Evolutionary conservation across 2,888 invertebrate genomes (phyloP).

Genomic region (Heliconius cydno): DNA sequence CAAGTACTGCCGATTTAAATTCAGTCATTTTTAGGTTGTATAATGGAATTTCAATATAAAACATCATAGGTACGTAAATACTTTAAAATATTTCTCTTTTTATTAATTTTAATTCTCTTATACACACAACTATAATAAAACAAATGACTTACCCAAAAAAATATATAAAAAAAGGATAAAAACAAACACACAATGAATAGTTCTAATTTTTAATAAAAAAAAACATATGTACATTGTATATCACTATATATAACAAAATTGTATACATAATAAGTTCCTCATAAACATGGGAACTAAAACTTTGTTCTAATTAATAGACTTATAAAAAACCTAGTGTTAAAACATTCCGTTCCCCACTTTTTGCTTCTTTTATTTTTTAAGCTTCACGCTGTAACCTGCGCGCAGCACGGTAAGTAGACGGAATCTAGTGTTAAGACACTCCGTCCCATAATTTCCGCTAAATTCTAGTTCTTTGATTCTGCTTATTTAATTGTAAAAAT

Average conservation of each 20-base stretch:
- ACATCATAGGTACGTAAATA: too few species aligned
- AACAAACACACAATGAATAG: neutral
- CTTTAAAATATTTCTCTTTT: too few species aligned
- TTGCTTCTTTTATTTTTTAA: neutral
- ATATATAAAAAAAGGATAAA: neutral
- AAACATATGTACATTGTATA: slow-evolving; percentile 19
- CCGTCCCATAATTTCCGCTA: neutral
- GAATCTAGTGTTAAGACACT: neutral
- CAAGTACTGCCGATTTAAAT: too few species aligned
- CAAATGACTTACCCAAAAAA: too few species aligned
- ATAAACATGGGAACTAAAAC: neutral
- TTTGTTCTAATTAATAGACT: slow-evolving; percentile 11
- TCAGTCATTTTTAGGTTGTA: too few species aligned
- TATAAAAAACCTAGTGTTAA: neutral
- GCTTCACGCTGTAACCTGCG: neutral
- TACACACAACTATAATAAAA: too few species aligned
- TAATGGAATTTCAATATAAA: too few species aligned
- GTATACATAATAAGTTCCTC: slow-evolving; percentile 4
- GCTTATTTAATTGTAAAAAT: too few species aligned
- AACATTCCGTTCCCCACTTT: neutral
- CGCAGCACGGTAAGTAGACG: neutral
- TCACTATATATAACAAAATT: slow-evolving; percentile 20
- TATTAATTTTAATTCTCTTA: too few species aligned
- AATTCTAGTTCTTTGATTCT: too few species aligned
- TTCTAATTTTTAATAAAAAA: slow-evolving; percentile 21